Evolutionary conservation across 1,140 invertebrate genomes (phyloP).

Genomic region (Acromyrmex heyeri): DNA sequence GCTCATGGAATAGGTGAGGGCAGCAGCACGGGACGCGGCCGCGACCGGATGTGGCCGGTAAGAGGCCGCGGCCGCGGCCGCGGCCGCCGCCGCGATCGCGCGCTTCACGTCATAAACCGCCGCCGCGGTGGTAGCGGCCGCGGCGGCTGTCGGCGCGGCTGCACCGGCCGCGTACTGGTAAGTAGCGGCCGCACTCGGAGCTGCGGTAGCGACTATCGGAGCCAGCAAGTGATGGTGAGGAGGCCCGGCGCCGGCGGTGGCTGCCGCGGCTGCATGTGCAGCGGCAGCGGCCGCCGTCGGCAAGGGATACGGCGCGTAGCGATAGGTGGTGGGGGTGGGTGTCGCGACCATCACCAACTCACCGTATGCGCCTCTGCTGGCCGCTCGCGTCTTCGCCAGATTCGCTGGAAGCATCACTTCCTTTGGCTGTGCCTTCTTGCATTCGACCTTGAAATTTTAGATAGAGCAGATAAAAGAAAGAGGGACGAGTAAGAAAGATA

Average conservation of each 20-base stretch:
- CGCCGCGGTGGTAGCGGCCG: too few species aligned
- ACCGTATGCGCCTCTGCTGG: conserved; percentile 97
- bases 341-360: conserved; percentile 95
- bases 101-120: too few species aligned
- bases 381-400: conserved; percentile 96
- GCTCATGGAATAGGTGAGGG: conserved; percentile 90
- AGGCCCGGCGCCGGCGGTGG: too few species aligned
- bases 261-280: too few species aligned
- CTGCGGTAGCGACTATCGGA: too few species aligned
- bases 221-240: too few species aligned
- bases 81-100: too few species aligned
- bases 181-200: too few species aligned
- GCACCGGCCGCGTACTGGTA: too few species aligned
- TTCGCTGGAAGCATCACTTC: conserved; percentile 99
- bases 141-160: too few species aligned
- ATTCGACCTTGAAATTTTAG: conserved; percentile 95
- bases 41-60: conserved; percentile 87
- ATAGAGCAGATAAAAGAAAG: conserved; percentile 42
- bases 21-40: conserved; percentile 85
- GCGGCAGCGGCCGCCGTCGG: conserved; percentile 80
- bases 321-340: conserved; percentile 88
- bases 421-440: conserved; percentile 99
- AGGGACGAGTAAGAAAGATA: background rate
- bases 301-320: conserved; percentile 88
- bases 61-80: conserved; percentile 81